Base-by-base conservation (phyloP, 1,140 invertebrate species). In the Sesamia nonagrioides region DNA sequence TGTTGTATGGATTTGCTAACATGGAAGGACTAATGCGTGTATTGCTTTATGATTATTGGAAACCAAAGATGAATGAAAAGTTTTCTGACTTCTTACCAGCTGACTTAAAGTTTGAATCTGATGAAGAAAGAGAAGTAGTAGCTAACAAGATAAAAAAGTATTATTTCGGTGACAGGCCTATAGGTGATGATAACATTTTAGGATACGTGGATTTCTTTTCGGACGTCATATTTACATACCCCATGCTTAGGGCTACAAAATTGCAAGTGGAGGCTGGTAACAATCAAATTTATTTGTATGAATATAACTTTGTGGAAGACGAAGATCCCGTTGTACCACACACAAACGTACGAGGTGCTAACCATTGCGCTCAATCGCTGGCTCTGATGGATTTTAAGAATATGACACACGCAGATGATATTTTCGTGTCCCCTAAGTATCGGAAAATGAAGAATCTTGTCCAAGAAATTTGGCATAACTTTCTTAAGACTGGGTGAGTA, bases 51-150 rank as follows among this genome's bases (percentile, higher is more conserved):
- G 80, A 88, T 40, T 8, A 18, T 7, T 89, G 86, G 87, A 86
- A 86, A 72, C 45, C 84, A 18, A 75, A 54, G 73, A 93, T 93
- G 88, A 91, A 93, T 78, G 42, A 69, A 63, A 89, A 88, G 0
- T 92, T 93, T 80, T 84, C 84, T 2, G 77, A 91, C 40, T 93
- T 89, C 58, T 69, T 92, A 21, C 89, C 90, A 11, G 76, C 73
- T 71, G 89, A 93, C 77, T 77, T 93, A 27, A 52, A 80, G 21
- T 92, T 92, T 82, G 42, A 84, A 54, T 82, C 33, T 45, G 63
- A 86, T 17, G 52, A 63, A 17, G 82, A 91, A 76, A 90, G 77
- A 76, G 69, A 86, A 52, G 8, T 82, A 73, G 83, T 91, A 2
- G 86, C 84, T 1, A 77, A 84, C 15, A 37, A 80, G 37, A 78